These are phyloP conservation scores for Heloderma charlesbogerti DNA, from an alignment of 2,113 vertebrate genomes.

Conservation along the genomic window DNA sequence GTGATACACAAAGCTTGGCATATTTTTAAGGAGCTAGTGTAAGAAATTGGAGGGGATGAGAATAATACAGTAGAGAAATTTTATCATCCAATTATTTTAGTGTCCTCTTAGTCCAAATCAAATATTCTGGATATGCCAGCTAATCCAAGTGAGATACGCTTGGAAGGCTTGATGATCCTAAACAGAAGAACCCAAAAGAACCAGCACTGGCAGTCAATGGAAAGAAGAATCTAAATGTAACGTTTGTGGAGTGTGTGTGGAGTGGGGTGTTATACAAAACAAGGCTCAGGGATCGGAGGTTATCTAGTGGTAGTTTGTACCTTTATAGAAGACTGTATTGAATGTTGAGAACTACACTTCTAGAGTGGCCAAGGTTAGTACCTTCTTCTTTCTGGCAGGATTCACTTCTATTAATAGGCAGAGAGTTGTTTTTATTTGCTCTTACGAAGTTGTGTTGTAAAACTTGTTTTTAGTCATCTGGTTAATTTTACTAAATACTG, in stretches of 20 bases:
- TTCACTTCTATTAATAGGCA: neutral
- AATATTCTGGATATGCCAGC: neutral
- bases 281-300: neutral
- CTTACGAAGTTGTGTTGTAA: neutral
- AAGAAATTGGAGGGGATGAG: slow-evolving; percentile 27
- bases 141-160: neutral
- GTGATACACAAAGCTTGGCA: neutral
- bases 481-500: neutral
- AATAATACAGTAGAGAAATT: neutral
- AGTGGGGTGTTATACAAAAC: neutral
- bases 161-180: neutral
- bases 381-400: neutral
- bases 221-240: neutral
- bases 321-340: neutral
- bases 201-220: too few species aligned
- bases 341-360: too few species aligned
- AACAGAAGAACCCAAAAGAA: neutral
- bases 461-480: too few species aligned
- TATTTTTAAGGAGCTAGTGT: neutral
- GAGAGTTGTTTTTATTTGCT: neutral
- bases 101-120: neutral
- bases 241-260: neutral
- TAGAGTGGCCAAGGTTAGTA: neutral
- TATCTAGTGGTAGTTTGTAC: neutral
- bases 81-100: slow-evolving; percentile 27